Percentiles rank a stretch among this genome's conserved stretches.
phyloP scores from a whole-genome alignment of 1,140 invertebrate genomes.

The Scaptomyza hsui region DNA sequence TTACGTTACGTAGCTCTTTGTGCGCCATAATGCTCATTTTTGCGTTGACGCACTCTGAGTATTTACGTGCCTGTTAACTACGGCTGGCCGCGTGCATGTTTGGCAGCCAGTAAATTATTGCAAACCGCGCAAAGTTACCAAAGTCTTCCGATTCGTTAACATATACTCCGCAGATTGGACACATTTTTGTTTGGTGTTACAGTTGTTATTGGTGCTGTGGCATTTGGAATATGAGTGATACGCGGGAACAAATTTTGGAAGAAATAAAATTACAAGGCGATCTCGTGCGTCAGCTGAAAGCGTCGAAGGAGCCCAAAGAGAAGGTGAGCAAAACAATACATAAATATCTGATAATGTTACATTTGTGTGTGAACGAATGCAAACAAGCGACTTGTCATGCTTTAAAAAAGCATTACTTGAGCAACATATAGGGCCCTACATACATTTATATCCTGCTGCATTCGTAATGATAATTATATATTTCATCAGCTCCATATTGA shows the following conservation, averaged over 20 bases:
- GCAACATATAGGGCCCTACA: too few species aligned
- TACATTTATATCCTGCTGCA: slow-evolving; percentile 24
- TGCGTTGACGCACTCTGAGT: slow-evolving; percentile 16
- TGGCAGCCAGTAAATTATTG: slow-evolving; percentile 35
- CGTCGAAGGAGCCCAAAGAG: slow-evolving; percentile 89
- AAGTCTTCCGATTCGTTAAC: slow-evolving; percentile 9
- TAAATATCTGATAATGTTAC: neutral
- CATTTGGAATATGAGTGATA: slow-evolving; percentile 84
- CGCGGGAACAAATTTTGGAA: slow-evolving; percentile 86
- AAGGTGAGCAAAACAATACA: slow-evolving; percentile 85
- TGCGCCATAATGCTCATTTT: slow-evolving; percentile 15
- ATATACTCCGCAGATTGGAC: slow-evolving; percentile 12
- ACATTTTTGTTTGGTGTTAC: slow-evolving; percentile 34
- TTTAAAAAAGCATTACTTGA: too few species aligned
- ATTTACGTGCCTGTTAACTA: slow-evolving; percentile 34
- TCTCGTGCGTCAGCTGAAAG: slow-evolving; percentile 91
- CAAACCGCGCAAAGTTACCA: slow-evolving; percentile 34
- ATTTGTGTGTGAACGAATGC: neutral
- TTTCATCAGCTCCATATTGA: slow-evolving; percentile 37
- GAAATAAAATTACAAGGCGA: slow-evolving; percentile 92
- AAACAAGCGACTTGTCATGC: slow-evolving; percentile 16
- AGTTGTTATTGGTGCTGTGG: slow-evolving; percentile 40
- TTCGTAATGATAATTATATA: slow-evolving; percentile 28
- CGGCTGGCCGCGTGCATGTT: slow-evolving; percentile 47
- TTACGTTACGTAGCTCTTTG: slow-evolving; percentile 10